Conservation (phyloP, 2,797 vertebrate species). For the Dicrostonyx torquatus region DNA sequence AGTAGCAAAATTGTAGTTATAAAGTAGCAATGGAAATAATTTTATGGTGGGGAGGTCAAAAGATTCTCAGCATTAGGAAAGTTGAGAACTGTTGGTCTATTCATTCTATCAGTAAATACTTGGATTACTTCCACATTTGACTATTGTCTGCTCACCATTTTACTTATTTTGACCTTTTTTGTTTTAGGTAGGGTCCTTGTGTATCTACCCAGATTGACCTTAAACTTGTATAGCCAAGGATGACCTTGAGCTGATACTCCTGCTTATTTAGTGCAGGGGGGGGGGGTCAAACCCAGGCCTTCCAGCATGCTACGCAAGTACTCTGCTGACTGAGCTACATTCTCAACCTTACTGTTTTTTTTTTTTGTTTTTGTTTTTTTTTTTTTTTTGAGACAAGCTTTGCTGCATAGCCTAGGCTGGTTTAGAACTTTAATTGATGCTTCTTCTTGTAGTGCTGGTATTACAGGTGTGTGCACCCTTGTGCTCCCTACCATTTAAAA, state of each 20-base stretch:
- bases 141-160: not conserved
- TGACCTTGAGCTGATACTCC: not conserved
- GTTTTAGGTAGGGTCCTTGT: not conserved
- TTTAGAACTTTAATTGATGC: not conserved
- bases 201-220: not conserved
- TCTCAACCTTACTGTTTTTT: not conserved
- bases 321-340: not conserved
- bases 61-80: not conserved
- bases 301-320: not conserved
- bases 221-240: not conserved
- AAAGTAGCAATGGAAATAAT: not conserved
- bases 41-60: not conserved
- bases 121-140: slow-evolving; percentile 3
- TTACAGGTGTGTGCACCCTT: not conserved
- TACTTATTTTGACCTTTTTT: not conserved
- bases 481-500: not conserved
- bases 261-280: not conserved
- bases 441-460: not conserved
- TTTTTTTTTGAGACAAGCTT: not conserved
- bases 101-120: not conserved
- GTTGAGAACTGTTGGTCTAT: not conserved
- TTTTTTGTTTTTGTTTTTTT: not conserved
- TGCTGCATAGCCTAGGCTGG: not conserved
- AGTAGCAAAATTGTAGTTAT: not conserved
- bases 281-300: not conserved